phyloP scores from a whole-genome alignment of 2,888 invertebrate genomes.

The Esperia sulphurella region DNA sequence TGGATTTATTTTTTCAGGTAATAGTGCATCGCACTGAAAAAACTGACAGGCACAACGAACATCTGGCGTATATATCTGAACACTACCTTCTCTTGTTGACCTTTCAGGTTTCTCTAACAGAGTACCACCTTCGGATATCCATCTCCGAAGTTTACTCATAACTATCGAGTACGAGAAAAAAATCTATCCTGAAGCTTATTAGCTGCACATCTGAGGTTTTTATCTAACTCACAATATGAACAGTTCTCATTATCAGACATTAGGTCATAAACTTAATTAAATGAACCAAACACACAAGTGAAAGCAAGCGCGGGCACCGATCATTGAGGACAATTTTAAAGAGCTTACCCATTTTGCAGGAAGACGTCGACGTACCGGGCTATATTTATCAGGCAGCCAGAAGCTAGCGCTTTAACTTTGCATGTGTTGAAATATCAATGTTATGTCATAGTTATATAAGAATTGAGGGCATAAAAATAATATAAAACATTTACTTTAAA shows the following conservation, averaged over 20 bases:
- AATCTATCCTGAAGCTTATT: conserved; percentile 43
- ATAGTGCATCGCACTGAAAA: conserved; percentile 88
- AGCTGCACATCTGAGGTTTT: conserved; percentile 24
- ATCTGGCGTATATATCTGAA: conserved; percentile 85
- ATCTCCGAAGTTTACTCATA: conserved; percentile 79
- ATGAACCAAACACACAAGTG: conserved; percentile 70
- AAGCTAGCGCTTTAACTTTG: conserved; percentile 73
- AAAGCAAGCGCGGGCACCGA: conserved; percentile 75
- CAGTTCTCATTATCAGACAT: conserved; percentile 30
- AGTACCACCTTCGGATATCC: conserved; percentile 84
- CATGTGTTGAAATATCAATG: conserved; percentile 55
- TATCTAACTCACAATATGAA: conserved; percentile 29
- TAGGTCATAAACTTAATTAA: conserved; percentile 60
- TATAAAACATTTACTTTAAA: background rate
- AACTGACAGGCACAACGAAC: conserved; percentile 93
- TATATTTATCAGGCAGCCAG: conserved; percentile 72
- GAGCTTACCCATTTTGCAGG: conserved; percentile 71
- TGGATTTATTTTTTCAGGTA: conserved; percentile 87
- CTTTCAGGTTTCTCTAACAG: conserved; percentile 81
- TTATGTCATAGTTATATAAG: conserved; percentile 55
- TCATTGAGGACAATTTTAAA: conserved; percentile 76
- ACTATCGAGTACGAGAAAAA: conserved; percentile 44
- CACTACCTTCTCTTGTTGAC: conserved; percentile 85
- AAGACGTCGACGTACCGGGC: conserved; percentile 61
- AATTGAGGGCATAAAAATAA: too few species aligned